These are phyloP conservation scores for Monodelphis domestica DNA, from an alignment of 2,797 vertebrate genomes.

Conservation along the genomic window DNA sequence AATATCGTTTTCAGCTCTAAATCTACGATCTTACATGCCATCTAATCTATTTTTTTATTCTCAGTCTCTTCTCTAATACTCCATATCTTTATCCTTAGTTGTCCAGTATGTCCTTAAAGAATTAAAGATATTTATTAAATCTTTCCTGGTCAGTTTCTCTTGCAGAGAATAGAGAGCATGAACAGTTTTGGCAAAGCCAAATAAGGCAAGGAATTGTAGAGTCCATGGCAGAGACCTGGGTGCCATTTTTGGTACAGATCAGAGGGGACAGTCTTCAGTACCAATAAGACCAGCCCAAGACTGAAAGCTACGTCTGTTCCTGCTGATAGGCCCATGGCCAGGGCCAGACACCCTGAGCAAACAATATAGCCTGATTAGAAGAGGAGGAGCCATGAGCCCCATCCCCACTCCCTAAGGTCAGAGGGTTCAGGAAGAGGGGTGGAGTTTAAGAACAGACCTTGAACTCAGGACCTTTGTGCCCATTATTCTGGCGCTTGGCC, in stretches of 20 bases:
- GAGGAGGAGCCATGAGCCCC: not conserved
- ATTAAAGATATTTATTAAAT: not conserved
- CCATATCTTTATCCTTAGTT: not conserved
- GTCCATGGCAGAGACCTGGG: not conserved
- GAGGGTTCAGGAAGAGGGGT: constrained; percentile 36
- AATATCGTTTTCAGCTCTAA: not conserved
- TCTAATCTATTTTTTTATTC: not conserved
- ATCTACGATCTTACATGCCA: not conserved
- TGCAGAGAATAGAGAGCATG: not conserved
- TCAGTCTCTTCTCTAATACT: not conserved
- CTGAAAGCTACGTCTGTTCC: not conserved
- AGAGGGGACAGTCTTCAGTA: not conserved
- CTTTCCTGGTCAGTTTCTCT: not conserved
- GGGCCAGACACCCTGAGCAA: constrained; percentile 43
- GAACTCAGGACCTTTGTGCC: constrained; percentile 74
- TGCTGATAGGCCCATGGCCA: constrained; percentile 34
- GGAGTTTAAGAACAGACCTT: constrained; percentile 65
- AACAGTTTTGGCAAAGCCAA: not conserved
- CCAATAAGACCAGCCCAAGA: constrained; percentile 1
- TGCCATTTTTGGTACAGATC: not conserved
- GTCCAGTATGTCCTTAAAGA: not conserved
- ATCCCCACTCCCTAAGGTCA: constrained; percentile 63
- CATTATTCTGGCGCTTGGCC: constrained; percentile 59
- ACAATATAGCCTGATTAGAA: constrained; percentile 50
- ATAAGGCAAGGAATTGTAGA: not conserved